Percentiles rank a stretch among this genome's conserved stretches.
phyloP scores from a whole-genome alignment of 2,888 invertebrate genomes.

The Tipula vernalis region DNA sequence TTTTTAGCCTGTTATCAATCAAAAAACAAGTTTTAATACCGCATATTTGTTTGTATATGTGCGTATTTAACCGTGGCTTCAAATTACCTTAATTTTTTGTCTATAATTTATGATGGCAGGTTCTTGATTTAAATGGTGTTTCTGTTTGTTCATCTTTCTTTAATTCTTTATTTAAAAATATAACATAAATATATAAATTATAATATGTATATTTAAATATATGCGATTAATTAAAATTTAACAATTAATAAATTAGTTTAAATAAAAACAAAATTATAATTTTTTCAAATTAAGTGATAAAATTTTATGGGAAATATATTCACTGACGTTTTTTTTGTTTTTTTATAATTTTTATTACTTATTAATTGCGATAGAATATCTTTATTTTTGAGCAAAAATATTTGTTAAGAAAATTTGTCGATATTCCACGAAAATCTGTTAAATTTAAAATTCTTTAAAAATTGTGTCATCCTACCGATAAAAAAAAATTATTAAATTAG shows the following conservation, averaged over 20 bases:
- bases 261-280: neutral
- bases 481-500: neutral
- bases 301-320: neutral
- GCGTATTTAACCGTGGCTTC: neutral
- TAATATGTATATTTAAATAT: neutral
- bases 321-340: neutral
- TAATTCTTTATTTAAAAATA: neutral
- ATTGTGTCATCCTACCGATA: neutral
- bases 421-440: neutral
- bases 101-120: neutral
- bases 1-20: neutral
- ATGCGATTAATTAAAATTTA: neutral
- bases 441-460: neutral
- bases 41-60: neutral
- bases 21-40: neutral
- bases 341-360: neutral
- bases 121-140: neutral
- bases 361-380: neutral
- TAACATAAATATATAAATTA: neutral
- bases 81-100: neutral
- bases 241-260: neutral
- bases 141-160: neutral
- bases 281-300: neutral
- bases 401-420: neutral
- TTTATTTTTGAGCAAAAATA: neutral